Conservation (phyloP, 2,797 vertebrate species). For the Sphenopsis melanotis region DNA sequence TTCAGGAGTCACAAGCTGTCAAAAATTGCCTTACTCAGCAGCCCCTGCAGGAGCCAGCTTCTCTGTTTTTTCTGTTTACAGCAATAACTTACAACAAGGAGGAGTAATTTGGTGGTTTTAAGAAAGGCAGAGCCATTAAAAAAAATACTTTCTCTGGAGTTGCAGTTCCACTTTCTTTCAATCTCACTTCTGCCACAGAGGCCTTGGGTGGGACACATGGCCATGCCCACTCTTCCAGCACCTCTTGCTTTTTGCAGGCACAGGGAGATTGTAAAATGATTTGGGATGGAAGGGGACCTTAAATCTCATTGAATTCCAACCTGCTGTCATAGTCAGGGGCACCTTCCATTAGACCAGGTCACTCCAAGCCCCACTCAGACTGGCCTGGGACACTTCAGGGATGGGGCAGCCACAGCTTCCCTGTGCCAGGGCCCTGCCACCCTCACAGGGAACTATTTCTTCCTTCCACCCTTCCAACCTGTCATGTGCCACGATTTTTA, state of each 20-base stretch:
- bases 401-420: background rate
- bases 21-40: slow-evolving; percentile 25
- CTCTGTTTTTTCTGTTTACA: slow-evolving; percentile 10
- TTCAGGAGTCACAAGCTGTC: slow-evolving; percentile 15
- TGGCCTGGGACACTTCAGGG: background rate
- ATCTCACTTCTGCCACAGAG: background rate
- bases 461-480: background rate
- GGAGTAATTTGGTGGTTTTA: background rate
- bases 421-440: background rate
- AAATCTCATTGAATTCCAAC: accelerated
- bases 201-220: accelerated
- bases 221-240: background rate
- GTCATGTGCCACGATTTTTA: background rate
- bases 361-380: background rate
- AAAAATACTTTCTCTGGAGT: background rate
- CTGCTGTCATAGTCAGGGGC: background rate
- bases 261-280: background rate
- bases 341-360: background rate
- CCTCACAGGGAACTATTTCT: background rate
- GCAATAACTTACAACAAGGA: slow-evolving; percentile 1
- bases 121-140: background rate
- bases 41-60: background rate
- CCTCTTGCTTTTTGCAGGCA: accelerated
- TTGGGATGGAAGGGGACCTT: background rate
- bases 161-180: background rate